A percentile compares a stretch with the other conserved stretches of the same genome.
These are phyloP conservation scores for Cossypha heuglini DNA, from an alignment of 2,797 vertebrate species.

Conservation along the genomic window DNA sequence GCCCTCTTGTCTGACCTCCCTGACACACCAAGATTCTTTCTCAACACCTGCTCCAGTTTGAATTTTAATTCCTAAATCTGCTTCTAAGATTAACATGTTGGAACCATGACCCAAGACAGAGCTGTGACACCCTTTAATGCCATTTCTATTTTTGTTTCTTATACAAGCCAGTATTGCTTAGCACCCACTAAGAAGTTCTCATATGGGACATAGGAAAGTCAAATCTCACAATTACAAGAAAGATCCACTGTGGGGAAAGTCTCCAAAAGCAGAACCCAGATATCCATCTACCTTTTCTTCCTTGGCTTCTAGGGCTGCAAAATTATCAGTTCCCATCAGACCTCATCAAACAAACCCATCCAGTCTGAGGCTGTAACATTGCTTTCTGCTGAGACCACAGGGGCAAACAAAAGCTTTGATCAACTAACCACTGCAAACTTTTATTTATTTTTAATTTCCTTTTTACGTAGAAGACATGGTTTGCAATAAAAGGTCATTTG, in stretches of 20 bases:
- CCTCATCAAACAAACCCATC: background rate
- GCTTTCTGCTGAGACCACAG: background rate
- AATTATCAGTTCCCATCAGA: slow-evolving; percentile 1
- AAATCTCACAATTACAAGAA: background rate
- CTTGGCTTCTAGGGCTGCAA: background rate
- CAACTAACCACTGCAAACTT: slow-evolving; percentile 22
- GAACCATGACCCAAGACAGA: background rate
- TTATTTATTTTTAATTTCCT: slow-evolving; percentile 56
- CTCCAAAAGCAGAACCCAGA: background rate
- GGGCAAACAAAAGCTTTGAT: slow-evolving; percentile 57
- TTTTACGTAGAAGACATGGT: slow-evolving; percentile 21
- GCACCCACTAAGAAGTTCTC: background rate
- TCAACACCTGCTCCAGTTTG: background rate
- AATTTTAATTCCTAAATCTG: background rate
- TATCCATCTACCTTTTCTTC: background rate
- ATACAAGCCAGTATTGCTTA: background rate
- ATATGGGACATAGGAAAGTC: background rate
- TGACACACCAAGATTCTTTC: background rate
- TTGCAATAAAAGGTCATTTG: slow-evolving; percentile 49
- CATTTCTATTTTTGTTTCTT: background rate
- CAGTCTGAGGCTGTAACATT: background rate
- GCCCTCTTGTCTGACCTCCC: background rate
- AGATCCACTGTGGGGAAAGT: background rate
- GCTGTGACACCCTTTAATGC: background rate
- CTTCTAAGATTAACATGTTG: background rate